Conservation (phyloP, 2,888 invertebrate genomes). For the Sabatieria punctata region DNA sequence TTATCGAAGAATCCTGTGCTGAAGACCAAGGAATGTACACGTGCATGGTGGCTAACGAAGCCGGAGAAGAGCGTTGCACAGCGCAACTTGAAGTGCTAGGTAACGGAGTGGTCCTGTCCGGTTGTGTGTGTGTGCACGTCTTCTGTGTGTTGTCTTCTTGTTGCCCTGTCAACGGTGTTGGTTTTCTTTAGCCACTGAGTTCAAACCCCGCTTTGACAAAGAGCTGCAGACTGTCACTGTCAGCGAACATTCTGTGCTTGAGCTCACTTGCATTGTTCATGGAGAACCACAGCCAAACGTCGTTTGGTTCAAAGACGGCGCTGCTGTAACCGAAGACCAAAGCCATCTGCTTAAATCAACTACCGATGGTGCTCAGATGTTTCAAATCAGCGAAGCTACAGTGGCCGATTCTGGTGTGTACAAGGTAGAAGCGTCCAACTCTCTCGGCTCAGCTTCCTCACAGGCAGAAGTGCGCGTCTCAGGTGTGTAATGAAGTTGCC, state of each 20-base stretch:
- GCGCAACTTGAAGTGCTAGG: slow-evolving; percentile 11
- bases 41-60: slow-evolving; percentile 45
- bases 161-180: no score
- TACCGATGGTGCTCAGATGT: neutral
- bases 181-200: no score
- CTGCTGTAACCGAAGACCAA: neutral
- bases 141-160: no score
- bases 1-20: slow-evolving; percentile 50
- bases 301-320: neutral
- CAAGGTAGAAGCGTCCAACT: slow-evolving; percentile 17
- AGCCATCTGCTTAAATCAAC: neutral
- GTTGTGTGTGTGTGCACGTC: no score
- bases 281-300: neutral
- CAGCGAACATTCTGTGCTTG: neutral
- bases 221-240: neutral
- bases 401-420: neutral
- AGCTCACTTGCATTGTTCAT: neutral
- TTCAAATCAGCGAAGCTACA: neutral
- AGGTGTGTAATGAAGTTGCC: no score
- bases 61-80: slow-evolving; percentile 9
- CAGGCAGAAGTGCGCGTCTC: no score
- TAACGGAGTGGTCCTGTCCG: no score
- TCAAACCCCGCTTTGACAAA: no score
- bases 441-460: no score
- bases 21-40: slow-evolving; percentile 61